Evolutionary conservation across 2,113 vertebrate species (phyloP).

Genomic region (Aegithalos caudatus): DNA sequence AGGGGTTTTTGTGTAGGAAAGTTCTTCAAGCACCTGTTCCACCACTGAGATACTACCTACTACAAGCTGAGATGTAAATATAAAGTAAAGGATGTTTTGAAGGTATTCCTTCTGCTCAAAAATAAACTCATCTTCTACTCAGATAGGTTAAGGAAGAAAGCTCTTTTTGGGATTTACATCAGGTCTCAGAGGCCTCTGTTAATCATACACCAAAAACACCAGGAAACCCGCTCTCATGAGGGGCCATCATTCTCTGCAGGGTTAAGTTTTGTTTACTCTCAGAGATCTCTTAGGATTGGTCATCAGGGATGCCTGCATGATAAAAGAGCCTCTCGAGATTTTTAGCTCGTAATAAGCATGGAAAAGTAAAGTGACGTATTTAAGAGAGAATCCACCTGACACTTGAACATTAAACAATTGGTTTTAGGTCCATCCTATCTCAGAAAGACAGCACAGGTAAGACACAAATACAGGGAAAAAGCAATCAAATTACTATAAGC

Average conservation of each 20-base stretch:
- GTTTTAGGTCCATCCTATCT: background rate
- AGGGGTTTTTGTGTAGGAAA: background rate
- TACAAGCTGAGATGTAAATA: background rate
- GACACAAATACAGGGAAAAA: background rate
- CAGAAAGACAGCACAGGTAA: background rate
- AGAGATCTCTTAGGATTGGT: background rate
- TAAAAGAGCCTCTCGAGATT: background rate
- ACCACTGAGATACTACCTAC: background rate
- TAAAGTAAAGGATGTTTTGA: background rate
- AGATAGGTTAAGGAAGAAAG: background rate
- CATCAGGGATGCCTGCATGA: background rate
- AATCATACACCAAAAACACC: background rate
- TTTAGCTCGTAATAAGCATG: background rate
- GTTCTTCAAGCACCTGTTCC: background rate
- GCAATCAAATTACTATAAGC: background rate
- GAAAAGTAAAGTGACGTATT: background rate
- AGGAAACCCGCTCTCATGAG: background rate
- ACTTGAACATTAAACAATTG: background rate
- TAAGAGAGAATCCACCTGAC: background rate
- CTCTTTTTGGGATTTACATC: background rate
- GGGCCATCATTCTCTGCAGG: background rate
- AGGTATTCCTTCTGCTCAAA: background rate
- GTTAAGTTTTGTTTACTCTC: background rate
- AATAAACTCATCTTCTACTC: background rate
- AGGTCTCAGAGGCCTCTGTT: background rate